These are phyloP conservation scores for Pantherophis guttatus DNA, from an alignment of 2,113 vertebrate species.

Conservation along the genomic window DNA sequence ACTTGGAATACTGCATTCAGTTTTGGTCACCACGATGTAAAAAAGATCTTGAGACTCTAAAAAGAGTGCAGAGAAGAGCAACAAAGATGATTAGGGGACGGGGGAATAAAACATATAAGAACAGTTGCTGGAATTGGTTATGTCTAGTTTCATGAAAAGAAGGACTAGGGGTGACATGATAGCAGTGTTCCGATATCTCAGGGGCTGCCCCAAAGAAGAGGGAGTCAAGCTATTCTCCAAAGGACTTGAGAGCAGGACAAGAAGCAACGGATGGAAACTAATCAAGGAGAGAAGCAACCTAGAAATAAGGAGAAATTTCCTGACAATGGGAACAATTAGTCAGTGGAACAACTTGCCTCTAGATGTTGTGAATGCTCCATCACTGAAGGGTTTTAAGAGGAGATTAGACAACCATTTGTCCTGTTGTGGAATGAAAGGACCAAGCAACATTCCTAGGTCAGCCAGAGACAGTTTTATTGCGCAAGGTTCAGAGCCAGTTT, in stretches of 20 bases:
- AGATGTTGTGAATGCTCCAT: not conserved
- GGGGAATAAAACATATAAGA: not conserved
- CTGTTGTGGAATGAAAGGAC: too few species aligned
- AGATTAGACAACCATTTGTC: not conserved
- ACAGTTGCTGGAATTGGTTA: not conserved
- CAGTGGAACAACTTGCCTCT: not conserved
- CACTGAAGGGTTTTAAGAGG: not conserved
- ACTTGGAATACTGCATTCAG: not conserved
- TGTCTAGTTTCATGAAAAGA: not conserved
- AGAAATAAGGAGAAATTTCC: not conserved
- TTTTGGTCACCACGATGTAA: not conserved
- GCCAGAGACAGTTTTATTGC: too few species aligned
- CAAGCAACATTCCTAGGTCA: too few species aligned
- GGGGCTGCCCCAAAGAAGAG: not conserved
- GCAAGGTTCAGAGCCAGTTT: too few species aligned
- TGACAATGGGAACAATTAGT: not conserved
- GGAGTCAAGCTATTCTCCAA: not conserved
- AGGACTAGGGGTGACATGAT: accelerated
- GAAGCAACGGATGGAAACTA: not conserved
- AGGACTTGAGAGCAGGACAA: not conserved
- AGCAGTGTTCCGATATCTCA: accelerated
- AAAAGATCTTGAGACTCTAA: not conserved
- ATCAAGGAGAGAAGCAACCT: not conserved
- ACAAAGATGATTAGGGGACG: not conserved
- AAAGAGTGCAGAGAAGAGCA: not conserved